Evolutionary conservation across 2,888 invertebrate genomes (phyloP), one percentile per base, ranked within the genome.

Genomic region (Sphecodes monilicornis): DNA sequence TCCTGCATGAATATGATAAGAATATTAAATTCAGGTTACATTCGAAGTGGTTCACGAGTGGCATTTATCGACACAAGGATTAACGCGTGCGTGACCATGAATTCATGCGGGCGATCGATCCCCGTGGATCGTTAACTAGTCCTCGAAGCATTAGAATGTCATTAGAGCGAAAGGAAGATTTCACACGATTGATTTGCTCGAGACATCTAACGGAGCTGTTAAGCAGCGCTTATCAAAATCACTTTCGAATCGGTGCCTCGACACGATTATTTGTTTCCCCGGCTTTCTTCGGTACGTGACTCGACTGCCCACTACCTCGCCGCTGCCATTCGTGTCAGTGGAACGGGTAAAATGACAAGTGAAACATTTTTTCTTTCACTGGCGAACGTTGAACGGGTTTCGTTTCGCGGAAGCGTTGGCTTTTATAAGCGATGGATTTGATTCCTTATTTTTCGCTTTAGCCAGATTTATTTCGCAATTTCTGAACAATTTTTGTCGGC

Each of bases 221-320:
- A 54, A 82, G 39, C 43, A 39, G 43, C 41, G 22, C 46, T 70
- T 74, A 64, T 77, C 73, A 46, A 6, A 78, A 76, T 85, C 82
- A 88, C 79, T 87, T 80, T 91, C 76, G 71, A 87, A 82, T 79
- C 66, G 41, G 36, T 69, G 46, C 43, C 39, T 26, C 11, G 54
- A 36, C 36, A 43, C 68, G 46, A 50, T 32, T n/a, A 79, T 89
- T 84, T 43, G 76, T 85, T 85, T 66, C 71, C 39, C 54, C 74
- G 72, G 70, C 72, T 85, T 86, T 76, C 81, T 78, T 84, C 69
- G 72, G 29, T 76, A 80, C 84, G 84, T 90, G 86, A 87, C 71
- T 74, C 13, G 79, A 68, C 46, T 81, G 18, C n/a, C 5, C 13
- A 72, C 54, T 66, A 32, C 16, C 73, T 60, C 46, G 64, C 32